Percentiles rank a stretch among this genome's conserved stretches.
Conservation (phyloP, 1,140 invertebrate species). For the Drosophila pseudoananassae region DNA sequence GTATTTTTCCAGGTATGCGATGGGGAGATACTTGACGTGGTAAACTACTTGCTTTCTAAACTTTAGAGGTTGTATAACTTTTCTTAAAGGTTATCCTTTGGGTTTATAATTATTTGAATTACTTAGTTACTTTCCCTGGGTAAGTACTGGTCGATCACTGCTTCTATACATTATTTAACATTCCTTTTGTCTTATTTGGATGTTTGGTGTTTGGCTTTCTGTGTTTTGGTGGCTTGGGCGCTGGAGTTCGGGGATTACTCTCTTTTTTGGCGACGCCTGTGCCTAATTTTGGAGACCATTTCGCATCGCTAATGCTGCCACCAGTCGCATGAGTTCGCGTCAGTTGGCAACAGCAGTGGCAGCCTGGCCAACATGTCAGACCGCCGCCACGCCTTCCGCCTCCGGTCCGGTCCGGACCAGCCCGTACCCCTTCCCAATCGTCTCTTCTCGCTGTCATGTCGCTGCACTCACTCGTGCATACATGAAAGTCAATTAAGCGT, state of each 20-base stretch:
- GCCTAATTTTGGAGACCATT: constrained; percentile 56
- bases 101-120: background rate
- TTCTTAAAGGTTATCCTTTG: background rate
- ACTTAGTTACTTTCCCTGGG: background rate
- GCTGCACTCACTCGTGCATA: constrained; percentile 77
- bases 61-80: background rate
- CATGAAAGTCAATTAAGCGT: constrained; percentile 80
- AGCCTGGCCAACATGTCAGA: constrained; percentile 64
- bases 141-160: constrained; percentile 4
- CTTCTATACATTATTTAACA: background rate
- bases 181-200: constrained; percentile 26
- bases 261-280: constrained; percentile 39
- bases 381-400: constrained; percentile 8
- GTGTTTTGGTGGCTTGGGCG: constrained; percentile 7
- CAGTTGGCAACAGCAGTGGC: constrained; percentile 56
- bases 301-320: constrained; percentile 49
- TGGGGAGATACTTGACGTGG: background rate
- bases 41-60: background rate
- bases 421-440: background rate
- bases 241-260: constrained; percentile 36
- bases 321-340: constrained; percentile 49
- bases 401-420: constrained; percentile 1
- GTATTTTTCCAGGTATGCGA: background rate
- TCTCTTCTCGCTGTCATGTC: constrained; percentile 48
- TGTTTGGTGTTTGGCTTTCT: constrained; percentile 16